Percentiles rank a stretch among this genome's conserved stretches.
Conservation (phyloP, 2,113 vertebrate species). For the Tragelaphus strepsiceros region DNA sequence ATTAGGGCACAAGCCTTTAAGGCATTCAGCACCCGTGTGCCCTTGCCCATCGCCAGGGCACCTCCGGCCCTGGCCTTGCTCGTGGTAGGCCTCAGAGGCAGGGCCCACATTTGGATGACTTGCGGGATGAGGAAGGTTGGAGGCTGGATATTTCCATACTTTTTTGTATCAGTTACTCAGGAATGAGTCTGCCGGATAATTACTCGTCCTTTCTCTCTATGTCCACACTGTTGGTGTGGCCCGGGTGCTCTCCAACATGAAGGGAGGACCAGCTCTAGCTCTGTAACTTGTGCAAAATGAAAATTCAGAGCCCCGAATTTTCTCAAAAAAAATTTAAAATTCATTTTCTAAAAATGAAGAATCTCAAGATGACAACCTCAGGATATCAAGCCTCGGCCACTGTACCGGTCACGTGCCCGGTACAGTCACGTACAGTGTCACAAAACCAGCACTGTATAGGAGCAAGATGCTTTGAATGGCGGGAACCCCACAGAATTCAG, state of each 20-base stretch:
- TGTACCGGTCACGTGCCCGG: neutral
- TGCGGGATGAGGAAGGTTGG: neutral
- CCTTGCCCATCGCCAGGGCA: neutral
- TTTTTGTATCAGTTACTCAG: neutral
- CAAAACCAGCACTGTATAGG: neutral
- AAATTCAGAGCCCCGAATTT: neutral
- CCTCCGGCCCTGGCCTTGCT: neutral
- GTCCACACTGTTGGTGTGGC: neutral
- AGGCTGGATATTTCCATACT: neutral
- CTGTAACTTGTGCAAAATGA: neutral
- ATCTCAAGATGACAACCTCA: neutral
- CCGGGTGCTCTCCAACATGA: neutral
- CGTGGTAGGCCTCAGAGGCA: neutral
- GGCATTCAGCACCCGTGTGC: neutral
- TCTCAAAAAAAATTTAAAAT: neutral
- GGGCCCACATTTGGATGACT: accelerated
- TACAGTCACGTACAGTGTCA: too few species aligned
- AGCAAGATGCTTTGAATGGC: neutral
- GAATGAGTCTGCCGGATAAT: neutral
- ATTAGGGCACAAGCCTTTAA: neutral
- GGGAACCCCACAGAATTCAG: neutral
- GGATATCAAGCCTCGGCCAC: neutral
- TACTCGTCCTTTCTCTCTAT: neutral
- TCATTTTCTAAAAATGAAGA: neutral
- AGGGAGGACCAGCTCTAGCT: neutral